Conservation (phyloP, 2,113 vertebrate genomes). For the Ptychochromis oligacanthus region DNA sequence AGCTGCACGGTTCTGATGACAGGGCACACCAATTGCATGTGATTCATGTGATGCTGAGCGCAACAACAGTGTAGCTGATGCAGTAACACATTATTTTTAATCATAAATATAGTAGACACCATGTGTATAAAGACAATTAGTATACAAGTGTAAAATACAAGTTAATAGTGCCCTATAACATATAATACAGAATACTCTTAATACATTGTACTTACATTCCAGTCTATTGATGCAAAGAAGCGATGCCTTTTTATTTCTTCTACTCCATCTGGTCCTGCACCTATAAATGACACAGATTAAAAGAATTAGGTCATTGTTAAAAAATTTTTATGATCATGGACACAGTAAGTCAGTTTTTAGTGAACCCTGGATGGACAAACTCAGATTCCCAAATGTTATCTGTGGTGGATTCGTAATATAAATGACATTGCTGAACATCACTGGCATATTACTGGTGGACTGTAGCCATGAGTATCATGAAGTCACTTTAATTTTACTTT, state of each 20-base stretch:
- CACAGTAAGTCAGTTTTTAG: not conserved
- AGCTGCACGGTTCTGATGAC: too few relatives aligned
- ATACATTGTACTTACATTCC: constrained; percentile 86
- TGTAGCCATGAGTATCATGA: not conserved
- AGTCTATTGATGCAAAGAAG: constrained; percentile 92
- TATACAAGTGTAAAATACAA: too few relatives aligned
- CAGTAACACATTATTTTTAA: too few relatives aligned
- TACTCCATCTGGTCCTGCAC: constrained; percentile 92
- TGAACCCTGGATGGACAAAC: not conserved
- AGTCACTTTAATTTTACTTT: not conserved
- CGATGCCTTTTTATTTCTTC: constrained; percentile 95
- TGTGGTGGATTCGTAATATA: not conserved
- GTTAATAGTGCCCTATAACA: too few relatives aligned
- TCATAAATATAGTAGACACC: too few relatives aligned
- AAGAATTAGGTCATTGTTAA: not conserved
- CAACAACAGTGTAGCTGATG: too few relatives aligned
- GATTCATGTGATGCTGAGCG: too few relatives aligned
- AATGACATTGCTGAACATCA: not conserved
- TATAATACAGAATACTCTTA: not conserved
- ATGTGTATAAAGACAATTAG: too few relatives aligned
- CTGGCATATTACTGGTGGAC: too few relatives aligned
- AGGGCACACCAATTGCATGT: too few relatives aligned
- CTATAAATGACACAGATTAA: constrained; percentile 68
- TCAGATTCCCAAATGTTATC: not conserved
- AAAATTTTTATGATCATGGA: not conserved